Evolutionary conservation across 1,140 invertebrate genomes (phyloP).

Genomic region (Diabrotica virgifera): DNA sequence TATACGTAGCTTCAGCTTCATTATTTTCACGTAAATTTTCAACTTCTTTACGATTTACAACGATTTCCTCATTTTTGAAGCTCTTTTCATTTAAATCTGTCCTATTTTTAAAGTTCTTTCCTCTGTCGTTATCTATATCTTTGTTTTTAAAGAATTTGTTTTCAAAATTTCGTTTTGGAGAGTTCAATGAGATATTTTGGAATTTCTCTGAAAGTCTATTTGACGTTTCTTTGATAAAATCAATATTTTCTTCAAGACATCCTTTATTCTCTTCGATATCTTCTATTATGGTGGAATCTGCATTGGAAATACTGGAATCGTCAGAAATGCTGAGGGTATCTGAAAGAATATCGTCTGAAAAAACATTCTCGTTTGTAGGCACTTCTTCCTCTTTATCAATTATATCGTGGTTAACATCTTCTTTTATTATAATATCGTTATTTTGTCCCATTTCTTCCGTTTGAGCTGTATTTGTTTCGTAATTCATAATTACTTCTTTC

Average conservation of each 20-base stretch:
- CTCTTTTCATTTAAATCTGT: too few species aligned
- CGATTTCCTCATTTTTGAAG: constrained; percentile 12
- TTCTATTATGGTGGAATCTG: constrained; percentile 12
- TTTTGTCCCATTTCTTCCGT: not conserved
- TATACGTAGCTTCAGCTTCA: too few species aligned
- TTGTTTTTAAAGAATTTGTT: not conserved
- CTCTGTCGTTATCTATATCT: not conserved
- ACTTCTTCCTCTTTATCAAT: not conserved
- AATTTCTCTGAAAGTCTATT: not conserved
- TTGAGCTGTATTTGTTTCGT: not conserved
- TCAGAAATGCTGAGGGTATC: constrained; percentile 10
- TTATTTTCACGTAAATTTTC: too few species aligned
- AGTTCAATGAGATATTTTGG: too few species aligned
- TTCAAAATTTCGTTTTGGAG: too few species aligned
- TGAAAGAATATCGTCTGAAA: constrained; percentile 10
- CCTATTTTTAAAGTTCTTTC: not conserved
- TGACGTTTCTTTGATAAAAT: not conserved
- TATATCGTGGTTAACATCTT: not conserved
- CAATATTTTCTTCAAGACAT: too few species aligned
- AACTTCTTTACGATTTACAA: not conserved
- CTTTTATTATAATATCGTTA: not conserved
- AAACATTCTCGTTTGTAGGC: constrained; percentile 2
- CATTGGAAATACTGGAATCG: constrained; percentile 8
- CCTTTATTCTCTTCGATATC: not conserved
- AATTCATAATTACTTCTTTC: too few species aligned